phyloP scores from a whole-genome alignment of 2,797 vertebrate species.

The Apogon hyalosoma region DNA sequence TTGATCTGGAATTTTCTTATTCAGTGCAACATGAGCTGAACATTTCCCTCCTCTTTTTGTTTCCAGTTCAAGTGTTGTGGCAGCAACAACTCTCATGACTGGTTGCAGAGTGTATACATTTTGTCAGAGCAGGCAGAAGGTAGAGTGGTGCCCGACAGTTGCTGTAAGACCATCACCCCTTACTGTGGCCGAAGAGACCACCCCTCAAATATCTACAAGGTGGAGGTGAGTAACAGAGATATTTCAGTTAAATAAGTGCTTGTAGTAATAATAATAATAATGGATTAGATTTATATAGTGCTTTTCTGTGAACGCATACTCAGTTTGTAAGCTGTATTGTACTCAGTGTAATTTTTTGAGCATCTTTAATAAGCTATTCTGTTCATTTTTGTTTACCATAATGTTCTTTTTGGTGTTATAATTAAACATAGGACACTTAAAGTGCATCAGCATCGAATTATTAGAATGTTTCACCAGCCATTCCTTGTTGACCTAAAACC shows the following conservation, averaged over 20 bases:
- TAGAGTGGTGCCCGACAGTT: constrained; percentile 90
- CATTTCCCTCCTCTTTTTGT: neutral
- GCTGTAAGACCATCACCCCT: constrained; percentile 88
- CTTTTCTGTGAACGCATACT: no score
- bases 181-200: constrained; percentile 86
- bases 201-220: constrained; percentile 93
- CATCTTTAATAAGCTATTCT: no score
- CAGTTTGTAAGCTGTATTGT: neutral
- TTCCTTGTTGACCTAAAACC: neutral
- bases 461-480: neutral
- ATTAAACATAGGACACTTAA: neutral
- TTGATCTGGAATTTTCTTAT: neutral
- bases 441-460: neutral
- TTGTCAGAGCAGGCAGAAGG: constrained; percentile 63
- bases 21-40: constrained; percentile 10
- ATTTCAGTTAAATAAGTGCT: neutral
- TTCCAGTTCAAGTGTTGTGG: constrained; percentile 91
- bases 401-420: no score
- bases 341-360: neutral
- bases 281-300: no score
- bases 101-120: constrained; percentile 84
- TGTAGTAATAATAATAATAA: no score
- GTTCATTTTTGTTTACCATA: no score
- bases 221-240: constrained; percentile 83
- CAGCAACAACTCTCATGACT: constrained; percentile 88